Conservation (phyloP, 2,797 vertebrate species). For the Pipistrellus pygmaeus region DNA sequence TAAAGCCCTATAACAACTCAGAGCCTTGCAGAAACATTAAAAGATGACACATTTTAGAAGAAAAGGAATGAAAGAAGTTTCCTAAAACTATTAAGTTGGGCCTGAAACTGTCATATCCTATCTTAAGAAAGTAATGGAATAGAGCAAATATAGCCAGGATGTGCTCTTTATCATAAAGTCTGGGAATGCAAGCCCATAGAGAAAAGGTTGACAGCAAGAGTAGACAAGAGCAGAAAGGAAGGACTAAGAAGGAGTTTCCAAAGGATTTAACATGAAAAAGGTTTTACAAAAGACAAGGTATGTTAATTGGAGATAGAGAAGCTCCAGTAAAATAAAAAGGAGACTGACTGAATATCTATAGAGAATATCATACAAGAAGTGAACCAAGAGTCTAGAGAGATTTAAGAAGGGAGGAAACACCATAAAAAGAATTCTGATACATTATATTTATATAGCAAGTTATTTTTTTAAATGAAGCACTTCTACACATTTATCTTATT, state of each 20-base stretch:
- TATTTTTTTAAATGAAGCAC: not conserved
- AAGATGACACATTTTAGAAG: conserved; percentile 3
- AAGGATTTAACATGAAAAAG: not conserved
- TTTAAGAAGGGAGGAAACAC: not conserved
- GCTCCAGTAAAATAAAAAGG: not conserved
- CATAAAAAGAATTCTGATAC: not conserved
- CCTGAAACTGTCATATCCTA: not conserved
- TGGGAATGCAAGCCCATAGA: not conserved
- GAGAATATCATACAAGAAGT: not conserved
- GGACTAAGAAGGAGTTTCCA: not conserved
- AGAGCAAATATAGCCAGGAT: not conserved
- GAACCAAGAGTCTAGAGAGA: not conserved
- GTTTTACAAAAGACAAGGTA: not conserved
- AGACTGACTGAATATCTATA: not conserved
- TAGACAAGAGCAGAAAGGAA: conserved; percentile 50
- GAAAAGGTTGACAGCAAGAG: conserved; percentile 22
- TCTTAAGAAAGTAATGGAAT: not conserved
- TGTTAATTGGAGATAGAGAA: conserved; percentile 6
- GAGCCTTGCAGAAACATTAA: not conserved
- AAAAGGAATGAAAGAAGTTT: not conserved
- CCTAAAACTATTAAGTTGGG: conserved; percentile 37
- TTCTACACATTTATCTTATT: conserved; percentile 7
- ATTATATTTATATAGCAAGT: not conserved
- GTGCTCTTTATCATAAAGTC: conserved; percentile 57
- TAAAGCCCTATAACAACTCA: not conserved